These are phyloP conservation scores for Molossus molossus DNA, from an alignment of 2,797 vertebrate species.

Conservation along the genomic window DNA sequence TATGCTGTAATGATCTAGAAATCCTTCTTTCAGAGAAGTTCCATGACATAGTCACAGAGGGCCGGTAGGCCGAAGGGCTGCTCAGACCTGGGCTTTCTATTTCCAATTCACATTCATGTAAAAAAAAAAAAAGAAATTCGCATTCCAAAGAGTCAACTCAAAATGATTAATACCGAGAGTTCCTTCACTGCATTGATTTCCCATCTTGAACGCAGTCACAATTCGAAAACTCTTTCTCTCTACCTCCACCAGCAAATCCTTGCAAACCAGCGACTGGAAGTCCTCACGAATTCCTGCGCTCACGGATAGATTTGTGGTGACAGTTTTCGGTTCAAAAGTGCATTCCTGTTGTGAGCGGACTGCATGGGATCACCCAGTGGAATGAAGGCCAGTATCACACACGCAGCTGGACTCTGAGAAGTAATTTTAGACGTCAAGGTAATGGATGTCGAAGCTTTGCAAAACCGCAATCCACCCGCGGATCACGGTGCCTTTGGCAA, in stretches of 20 bases:
- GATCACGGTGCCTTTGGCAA: constrained; percentile 66
- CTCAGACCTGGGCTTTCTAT: constrained; percentile 24
- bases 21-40: constrained; percentile 15
- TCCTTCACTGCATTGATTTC: constrained; percentile 20
- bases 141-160: constrained; percentile 23
- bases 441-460: constrained; percentile 70
- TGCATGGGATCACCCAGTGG: neutral
- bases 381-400: constrained; percentile 50
- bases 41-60: neutral
- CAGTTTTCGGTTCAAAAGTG: constrained; percentile 81
- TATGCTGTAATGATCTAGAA: neutral
- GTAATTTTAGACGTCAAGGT: constrained; percentile 76
- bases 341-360: constrained; percentile 67
- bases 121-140: constrained; percentile 42
- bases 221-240: constrained; percentile 59
- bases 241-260: constrained; percentile 25
- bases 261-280: constrained; percentile 25
- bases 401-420: constrained; percentile 71
- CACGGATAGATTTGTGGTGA: constrained; percentile 70
- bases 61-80: neutral
- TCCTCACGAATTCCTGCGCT: constrained; percentile 62
- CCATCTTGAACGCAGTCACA: neutral
- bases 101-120: constrained; percentile 5
- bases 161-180: neutral
- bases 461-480: constrained; percentile 74